Conservation (phyloP, 2,113 vertebrate species). For the Tyrannus savana region DNA sequence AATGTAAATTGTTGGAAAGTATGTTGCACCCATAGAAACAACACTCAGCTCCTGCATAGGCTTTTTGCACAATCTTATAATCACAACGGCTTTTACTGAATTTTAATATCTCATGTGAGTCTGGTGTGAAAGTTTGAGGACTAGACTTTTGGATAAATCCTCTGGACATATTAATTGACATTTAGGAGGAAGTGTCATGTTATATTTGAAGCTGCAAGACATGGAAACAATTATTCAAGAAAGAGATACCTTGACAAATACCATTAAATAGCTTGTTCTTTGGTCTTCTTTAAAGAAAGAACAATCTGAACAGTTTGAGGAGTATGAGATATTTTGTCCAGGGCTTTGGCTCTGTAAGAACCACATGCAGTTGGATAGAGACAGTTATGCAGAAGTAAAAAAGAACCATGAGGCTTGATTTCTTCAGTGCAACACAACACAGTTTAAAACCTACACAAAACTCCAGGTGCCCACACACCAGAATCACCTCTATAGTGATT, state of each 20-base stretch:
- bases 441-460: neutral
- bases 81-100: neutral
- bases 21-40: neutral
- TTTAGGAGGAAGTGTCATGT: slow-evolving; percentile 23
- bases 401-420: neutral
- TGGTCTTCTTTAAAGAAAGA: neutral
- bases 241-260: neutral
- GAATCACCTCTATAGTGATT: neutral
- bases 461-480: too few relatives aligned
- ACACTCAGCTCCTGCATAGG: neutral
- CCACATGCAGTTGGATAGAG: neutral
- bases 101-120: neutral
- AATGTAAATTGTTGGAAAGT: neutral
- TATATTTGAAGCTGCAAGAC: neutral
- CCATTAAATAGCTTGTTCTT: neutral
- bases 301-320: neutral
- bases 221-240: slow-evolving; percentile 22
- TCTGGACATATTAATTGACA: neutral
- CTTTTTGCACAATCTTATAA: neutral
- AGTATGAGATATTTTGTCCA: neutral
- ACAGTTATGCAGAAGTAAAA: neutral
- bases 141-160: neutral
- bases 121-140: neutral
- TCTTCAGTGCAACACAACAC: neutral
- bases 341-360: neutral